A percentile compares a stretch with the other conserved stretches of the same genome.
phyloP scores from a whole-genome alignment of 37 sponge, comb jelly and placozoan species.

The Aphrocallistes beatrix region DNA sequence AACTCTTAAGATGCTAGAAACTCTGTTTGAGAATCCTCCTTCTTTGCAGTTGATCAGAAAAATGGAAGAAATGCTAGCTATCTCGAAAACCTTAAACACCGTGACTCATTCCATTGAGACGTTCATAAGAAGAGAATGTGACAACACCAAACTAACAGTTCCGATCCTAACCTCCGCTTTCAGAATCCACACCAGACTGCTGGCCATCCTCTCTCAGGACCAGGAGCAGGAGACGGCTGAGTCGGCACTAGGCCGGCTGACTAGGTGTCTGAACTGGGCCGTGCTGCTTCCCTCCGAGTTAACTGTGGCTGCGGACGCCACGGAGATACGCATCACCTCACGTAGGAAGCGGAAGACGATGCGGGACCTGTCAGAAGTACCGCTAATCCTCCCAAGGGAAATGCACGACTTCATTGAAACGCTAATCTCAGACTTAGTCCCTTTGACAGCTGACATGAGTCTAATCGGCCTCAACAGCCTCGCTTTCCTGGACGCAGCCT shows the following conservation, averaged over 20 bases:
- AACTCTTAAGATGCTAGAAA: not conserved
- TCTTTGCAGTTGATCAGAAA: not conserved
- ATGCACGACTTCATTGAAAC: not conserved
- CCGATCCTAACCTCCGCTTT: not conserved
- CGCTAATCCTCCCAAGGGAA: not conserved
- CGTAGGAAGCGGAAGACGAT: slow-evolving; percentile 7
- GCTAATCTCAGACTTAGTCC: not conserved
- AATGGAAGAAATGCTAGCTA: not conserved
- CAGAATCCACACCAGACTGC: not conserved
- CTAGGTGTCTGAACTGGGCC: not conserved
- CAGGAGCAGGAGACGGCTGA: not conserved
- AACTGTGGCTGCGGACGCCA: not conserved
- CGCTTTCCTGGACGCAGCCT: not conserved
- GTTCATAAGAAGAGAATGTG: not conserved
- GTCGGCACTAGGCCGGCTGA: not conserved
- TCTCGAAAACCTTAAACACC: not conserved
- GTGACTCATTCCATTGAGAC: not conserved
- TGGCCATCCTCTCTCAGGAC: not conserved
- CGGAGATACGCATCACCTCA: slow-evolving; percentile 11
- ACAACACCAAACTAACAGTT: not conserved
- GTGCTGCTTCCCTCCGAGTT: not conserved
- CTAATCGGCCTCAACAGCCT: not conserved
- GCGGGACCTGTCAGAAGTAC: not conserved
- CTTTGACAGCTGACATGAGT: not conserved
- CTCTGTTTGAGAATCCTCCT: not conserved